Evolutionary conservation across 2,797 vertebrate species (phyloP), one percentile per base, ranked within the genome.

Genomic region (Percopsis omiscomaycus): DNA sequence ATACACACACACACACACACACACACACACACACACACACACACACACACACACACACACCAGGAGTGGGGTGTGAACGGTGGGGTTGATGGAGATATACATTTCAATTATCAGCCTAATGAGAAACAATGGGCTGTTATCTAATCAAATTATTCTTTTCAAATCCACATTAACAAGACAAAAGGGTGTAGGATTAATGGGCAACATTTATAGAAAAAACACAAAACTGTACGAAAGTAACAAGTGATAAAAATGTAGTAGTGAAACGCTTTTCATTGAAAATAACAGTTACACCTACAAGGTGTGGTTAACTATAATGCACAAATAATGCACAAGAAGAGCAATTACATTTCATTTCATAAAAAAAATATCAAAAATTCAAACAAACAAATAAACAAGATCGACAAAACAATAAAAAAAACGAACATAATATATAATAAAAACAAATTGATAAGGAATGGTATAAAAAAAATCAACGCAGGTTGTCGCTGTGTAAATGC

Each of bases 251-350:
- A 85, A 68, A 74, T 68, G 51, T 57, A 74, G 46, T 81, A 69
- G 69, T 68, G 47, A 85, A 82, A 77, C 4, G 73, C 78, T 89
- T 91, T 91, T 89, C 89, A 89, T 85, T 88, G 89, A 91, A 91
- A 91, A 91, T 83, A 86, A 84, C 75, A 73, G 66, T 80, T 76
- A 87, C 89, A 91, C 89, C 89, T 81, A 91, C 89, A 90, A 89
- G 89, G 88, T 91, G 89, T 75, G 56, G 61, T 83, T 84, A 79
- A 69, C 68, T 57, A 64, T 71, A 75, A 86, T 64, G 78, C 79
- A 86, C 69, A 73, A 77, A 78, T 68, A 84, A 53, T 76, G 78
- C 82, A 82, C 52, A 8, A 53, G 37, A 13, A 86, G 66, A 83
- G 77, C 63, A 86, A 67, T 86, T 75, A 79, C 78, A 82, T 81